Evolutionary conservation across 2,888 invertebrate genomes (phyloP).

Genomic region (Nemotelus pantherinus): DNA sequence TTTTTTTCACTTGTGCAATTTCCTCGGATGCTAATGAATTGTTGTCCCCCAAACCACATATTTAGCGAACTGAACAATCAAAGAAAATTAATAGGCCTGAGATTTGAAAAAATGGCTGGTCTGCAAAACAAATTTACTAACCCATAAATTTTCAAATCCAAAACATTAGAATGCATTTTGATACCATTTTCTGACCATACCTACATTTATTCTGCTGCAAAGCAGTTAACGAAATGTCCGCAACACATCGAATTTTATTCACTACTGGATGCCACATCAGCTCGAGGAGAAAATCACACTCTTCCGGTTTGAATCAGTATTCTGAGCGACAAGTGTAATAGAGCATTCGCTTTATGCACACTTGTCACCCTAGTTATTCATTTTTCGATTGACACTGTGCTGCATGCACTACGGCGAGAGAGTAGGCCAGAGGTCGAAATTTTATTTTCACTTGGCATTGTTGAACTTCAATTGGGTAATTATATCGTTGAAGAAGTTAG

Average conservation of each 20-base stretch:
- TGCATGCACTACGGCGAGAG: not conserved
- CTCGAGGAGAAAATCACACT: slow-evolving; percentile 22
- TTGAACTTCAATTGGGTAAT: not conserved
- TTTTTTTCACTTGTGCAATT: too few species aligned
- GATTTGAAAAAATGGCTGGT: too few species aligned
- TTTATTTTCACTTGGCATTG: not conserved
- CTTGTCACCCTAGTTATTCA: not conserved
- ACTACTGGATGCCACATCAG: slow-evolving; percentile 10
- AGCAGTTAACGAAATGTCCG: not conserved
- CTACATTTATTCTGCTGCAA: too few species aligned
- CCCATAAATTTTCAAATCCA: too few species aligned
- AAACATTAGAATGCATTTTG: too few species aligned
- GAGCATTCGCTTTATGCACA: not conserved
- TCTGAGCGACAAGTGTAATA: slow-evolving; percentile 1
- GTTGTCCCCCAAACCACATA: too few species aligned
- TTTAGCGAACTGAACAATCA: too few species aligned
- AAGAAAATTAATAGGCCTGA: too few species aligned
- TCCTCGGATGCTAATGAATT: too few species aligned
- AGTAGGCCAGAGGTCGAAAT: not conserved
- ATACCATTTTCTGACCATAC: too few species aligned
- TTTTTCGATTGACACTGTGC: too few species aligned
- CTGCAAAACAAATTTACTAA: too few species aligned
- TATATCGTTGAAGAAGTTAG: not conserved
- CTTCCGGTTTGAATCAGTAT: slow-evolving; percentile 29
- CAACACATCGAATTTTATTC: slow-evolving; percentile 32